Evolutionary conservation across 2,888 invertebrate genomes (phyloP).

Genomic region (Thymelicus sylvestris): DNA sequence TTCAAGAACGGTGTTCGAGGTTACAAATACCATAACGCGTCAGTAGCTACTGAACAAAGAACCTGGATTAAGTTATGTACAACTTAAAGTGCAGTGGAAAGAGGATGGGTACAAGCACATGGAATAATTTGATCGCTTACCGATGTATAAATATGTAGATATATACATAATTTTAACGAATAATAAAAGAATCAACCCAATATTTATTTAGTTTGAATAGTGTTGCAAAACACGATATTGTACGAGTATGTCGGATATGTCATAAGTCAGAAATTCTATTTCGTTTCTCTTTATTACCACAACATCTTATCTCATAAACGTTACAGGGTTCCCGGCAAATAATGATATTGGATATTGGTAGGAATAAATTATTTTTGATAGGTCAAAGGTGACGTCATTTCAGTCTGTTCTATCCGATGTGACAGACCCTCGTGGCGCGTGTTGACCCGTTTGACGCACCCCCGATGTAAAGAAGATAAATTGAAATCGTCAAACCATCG

Average conservation of each 20-base stretch:
- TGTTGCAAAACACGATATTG: too few relatives aligned
- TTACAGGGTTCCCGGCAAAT: neutral
- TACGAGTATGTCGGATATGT: too few relatives aligned
- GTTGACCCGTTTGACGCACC: conserved; percentile 53
- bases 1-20: conserved; percentile 34
- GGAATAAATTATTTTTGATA: conserved; percentile 24
- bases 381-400: conserved; percentile 36
- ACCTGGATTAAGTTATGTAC: neutral
- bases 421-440: conserved; percentile 53
- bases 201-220: too few relatives aligned
- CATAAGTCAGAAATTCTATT: too few relatives aligned
- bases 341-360: conserved; percentile 7
- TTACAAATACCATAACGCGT: conserved; percentile 19
- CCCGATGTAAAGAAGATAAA: conserved; percentile 58
- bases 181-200: too few relatives aligned
- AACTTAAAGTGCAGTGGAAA: too few relatives aligned
- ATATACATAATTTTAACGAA: too few relatives aligned
- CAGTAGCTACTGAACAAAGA: conserved; percentile 11
- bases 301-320: too few relatives aligned
- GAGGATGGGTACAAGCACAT: too few relatives aligned
- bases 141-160: too few relatives aligned
- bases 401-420: conserved; percentile 35
- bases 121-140: too few relatives aligned
- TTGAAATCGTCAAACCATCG: conserved; percentile 62
- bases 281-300: too few relatives aligned